Conservation (phyloP, 1,140 invertebrate genomes). For the Chironomus striatipennis region DNA sequence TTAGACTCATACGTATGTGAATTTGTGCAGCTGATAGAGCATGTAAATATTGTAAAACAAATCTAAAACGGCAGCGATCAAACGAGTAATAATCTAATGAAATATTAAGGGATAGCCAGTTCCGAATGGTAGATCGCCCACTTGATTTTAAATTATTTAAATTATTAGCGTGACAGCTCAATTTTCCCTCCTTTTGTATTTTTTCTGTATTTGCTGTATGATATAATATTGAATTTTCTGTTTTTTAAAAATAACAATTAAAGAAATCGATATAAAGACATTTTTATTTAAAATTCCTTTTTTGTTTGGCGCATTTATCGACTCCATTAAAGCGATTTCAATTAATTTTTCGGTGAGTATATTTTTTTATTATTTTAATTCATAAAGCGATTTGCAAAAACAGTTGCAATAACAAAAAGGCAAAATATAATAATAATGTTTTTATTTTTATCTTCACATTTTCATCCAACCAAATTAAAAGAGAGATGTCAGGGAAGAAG, state of each 20-base stretch:
- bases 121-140: neutral
- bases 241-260: slow-evolving; percentile 10
- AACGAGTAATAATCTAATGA: slow-evolving; percentile 17
- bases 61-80: slow-evolving; percentile 14
- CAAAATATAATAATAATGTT: neutral
- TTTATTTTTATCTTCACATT: no score
- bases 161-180: neutral
- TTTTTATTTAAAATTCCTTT: neutral
- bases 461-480: neutral
- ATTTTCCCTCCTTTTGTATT: neutral
- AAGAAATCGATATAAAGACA: neutral
- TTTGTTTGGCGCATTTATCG: neutral
- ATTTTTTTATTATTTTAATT: no score
- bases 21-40: neutral
- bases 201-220: neutral
- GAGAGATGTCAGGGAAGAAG: neutral
- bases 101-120: neutral
- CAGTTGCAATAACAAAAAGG: neutral
- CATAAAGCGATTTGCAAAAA: neutral
- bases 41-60: slow-evolving; percentile 23
- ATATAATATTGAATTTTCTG: neutral
- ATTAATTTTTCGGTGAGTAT: slow-evolving; percentile 4
- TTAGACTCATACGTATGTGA: neutral
- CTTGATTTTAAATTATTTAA: neutral
- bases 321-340: neutral